Conservation (phyloP, 2,888 invertebrate species). For the Atethmia centrago region DNA sequence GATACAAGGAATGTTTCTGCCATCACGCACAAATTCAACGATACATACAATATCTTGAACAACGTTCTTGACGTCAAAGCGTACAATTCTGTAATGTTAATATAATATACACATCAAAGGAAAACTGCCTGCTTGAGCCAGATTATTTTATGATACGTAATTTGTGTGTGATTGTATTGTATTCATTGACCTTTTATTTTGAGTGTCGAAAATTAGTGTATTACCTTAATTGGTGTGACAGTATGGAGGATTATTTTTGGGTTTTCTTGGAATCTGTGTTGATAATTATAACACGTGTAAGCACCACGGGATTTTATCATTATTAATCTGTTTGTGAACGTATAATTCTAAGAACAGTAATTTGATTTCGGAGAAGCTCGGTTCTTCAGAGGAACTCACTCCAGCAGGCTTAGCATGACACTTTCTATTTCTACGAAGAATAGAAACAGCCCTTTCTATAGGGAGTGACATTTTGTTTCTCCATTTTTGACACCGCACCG, state of each 20-base stretch:
- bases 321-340: too few relatives aligned
- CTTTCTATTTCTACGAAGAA: too few relatives aligned
- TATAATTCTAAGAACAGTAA: too few relatives aligned
- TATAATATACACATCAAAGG: conserved; percentile 49
- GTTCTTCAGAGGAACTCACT: too few relatives aligned
- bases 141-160: conserved; percentile 20
- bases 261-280: neutral
- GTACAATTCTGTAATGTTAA: conserved; percentile 12
- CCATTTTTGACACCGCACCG: too few relatives aligned
- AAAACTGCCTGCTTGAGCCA: neutral
- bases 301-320: too few relatives aligned
- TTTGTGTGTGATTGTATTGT: conserved; percentile 42
- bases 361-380: too few relatives aligned
- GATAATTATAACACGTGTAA: neutral
- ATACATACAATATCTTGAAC: conserved; percentile 27
- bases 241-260: neutral
- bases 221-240: neutral
- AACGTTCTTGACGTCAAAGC: conserved; percentile 46
- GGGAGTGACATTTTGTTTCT: too few relatives aligned
- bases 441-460: too few relatives aligned
- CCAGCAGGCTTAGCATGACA: too few relatives aligned
- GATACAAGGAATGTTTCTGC: conserved; percentile 7
- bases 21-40: conserved; percentile 8
- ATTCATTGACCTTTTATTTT: conserved; percentile 26
- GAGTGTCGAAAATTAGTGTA: neutral